Evolutionary conservation across 2,113 vertebrate species (phyloP).

Genomic region (Onychorhynchus coronatus): DNA sequence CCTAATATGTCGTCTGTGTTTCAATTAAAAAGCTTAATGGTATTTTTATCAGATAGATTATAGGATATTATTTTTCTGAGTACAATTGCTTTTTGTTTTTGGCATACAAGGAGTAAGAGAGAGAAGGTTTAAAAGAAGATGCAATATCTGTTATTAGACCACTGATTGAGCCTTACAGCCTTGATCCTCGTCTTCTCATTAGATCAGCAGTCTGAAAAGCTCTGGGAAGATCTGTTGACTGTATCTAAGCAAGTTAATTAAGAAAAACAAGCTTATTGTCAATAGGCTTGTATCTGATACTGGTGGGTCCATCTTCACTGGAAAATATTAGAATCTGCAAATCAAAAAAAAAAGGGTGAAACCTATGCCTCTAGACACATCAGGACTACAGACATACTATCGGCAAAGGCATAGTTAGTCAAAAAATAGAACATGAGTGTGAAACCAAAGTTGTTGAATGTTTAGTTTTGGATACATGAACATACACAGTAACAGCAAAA

Average conservation of each 20-base stretch:
- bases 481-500: background rate
- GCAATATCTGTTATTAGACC: background rate
- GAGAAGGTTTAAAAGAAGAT: background rate
- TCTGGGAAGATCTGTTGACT: background rate
- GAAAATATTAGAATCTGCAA: constrained; percentile 24
- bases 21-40: background rate
- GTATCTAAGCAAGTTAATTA: constrained; percentile 22
- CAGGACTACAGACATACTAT: background rate
- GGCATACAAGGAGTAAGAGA: background rate
- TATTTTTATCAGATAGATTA: background rate
- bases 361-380: background rate
- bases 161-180: constrained; percentile 4
- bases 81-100: background rate
- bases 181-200: constrained; percentile 4
- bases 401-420: background rate
- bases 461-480: background rate
- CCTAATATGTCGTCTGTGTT: background rate
- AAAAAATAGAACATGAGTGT: background rate
- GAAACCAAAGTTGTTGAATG: background rate
- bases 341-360: background rate
- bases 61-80: background rate
- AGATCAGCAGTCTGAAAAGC: constrained; percentile 1
- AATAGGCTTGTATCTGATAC: constrained; percentile 9
- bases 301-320: background rate
- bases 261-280: constrained; percentile 14